These are phyloP conservation scores for Pecten maximus DNA, from an alignment of 2,888 invertebrate genomes.

Conservation along the genomic window DNA sequence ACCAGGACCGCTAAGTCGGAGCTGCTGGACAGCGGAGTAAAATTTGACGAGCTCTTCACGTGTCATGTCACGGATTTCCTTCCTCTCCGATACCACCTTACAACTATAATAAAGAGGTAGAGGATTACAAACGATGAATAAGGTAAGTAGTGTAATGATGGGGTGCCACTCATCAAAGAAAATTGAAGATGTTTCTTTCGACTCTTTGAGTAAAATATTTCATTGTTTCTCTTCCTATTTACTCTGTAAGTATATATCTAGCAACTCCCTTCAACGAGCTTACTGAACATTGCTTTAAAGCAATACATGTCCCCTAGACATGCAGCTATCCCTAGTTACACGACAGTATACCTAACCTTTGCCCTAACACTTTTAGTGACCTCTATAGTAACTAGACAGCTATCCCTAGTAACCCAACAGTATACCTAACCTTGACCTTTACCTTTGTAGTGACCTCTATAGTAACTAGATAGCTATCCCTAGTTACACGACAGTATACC, in stretches of 20 bases:
- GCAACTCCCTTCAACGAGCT: too few species aligned
- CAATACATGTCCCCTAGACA: too few species aligned
- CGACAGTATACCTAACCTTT: too few species aligned
- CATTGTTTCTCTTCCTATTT: too few species aligned
- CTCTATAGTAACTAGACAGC: background rate
- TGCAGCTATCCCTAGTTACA: too few species aligned
- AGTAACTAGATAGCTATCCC: background rate
- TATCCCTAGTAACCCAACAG: too few species aligned
- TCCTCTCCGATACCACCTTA: constrained; percentile 69
- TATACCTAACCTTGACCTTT: background rate
- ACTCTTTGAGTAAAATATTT: too few species aligned
- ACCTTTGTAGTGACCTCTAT: background rate
- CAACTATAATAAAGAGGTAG: constrained; percentile 63
- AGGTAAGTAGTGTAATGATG: background rate
- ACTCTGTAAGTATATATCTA: too few species aligned
- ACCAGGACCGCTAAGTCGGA: constrained; percentile 68
- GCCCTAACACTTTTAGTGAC: too few species aligned
- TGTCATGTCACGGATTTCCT: constrained; percentile 79
- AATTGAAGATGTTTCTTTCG: too few species aligned
- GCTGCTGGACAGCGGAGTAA: constrained; percentile 76
- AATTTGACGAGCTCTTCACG: constrained; percentile 73
- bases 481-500: background rate
- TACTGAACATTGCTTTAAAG: too few species aligned
- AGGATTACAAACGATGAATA: background rate
- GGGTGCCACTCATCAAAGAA: background rate